These are phyloP conservation scores for Neoscelio sp. DNA, from an alignment of 2,888 invertebrate genomes.

Conservation along the genomic window DNA sequence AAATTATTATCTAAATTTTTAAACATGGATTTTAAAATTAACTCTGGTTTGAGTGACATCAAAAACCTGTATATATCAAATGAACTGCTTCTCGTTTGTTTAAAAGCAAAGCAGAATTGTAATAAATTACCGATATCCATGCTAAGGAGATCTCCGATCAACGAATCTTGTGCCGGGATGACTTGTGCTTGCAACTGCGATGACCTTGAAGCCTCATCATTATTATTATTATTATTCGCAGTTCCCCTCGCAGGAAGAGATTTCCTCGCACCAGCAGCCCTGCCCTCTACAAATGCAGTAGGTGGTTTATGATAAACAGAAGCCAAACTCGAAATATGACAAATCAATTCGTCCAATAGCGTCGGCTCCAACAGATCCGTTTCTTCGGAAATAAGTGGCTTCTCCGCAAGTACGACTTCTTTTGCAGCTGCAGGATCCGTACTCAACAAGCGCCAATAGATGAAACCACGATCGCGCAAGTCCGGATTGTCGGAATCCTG, in stretches of 20 bases:
- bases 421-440: conserved; percentile 99
- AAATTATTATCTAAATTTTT: too few species aligned
- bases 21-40: too few species aligned
- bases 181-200: conserved; percentile 83
- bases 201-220: conserved; percentile 74
- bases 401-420: conserved; percentile 99
- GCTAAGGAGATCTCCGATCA: conserved; percentile 97
- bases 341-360: conserved; percentile 97
- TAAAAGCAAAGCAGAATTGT: too few species aligned
- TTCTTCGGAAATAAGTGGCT: conserved; percentile 99
- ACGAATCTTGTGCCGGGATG: conserved; percentile 92
- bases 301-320: conserved; percentile 99
- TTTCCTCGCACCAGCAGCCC: conserved; percentile 90
- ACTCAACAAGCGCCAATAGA: conserved; percentile 99
- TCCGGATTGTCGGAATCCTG: conserved; percentile 99
- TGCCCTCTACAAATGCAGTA: conserved; percentile 98
- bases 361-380: conserved; percentile 99
- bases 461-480: conserved; percentile 98
- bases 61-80: too few species aligned
- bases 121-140: conserved; percentile 92
- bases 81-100: too few species aligned
- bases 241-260: conserved; percentile 87
- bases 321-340: conserved; percentile 98
- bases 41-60: too few species aligned
- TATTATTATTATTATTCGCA: conserved; percentile 78